Base-by-base conservation (phyloP, 2,113 vertebrate species). In the Nymphicus hollandicus region DNA sequence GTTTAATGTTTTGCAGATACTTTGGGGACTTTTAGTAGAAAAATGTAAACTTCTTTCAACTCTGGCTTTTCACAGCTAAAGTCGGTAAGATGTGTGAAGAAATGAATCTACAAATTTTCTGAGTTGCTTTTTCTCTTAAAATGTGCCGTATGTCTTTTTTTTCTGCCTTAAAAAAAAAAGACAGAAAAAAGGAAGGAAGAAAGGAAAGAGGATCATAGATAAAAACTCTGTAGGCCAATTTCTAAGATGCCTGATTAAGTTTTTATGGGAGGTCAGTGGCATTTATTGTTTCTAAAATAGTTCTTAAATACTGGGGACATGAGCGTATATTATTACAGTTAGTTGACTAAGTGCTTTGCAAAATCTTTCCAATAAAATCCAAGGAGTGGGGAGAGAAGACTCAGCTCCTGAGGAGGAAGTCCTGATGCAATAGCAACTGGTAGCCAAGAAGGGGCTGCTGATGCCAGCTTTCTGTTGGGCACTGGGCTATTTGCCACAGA, bases 41-140 rank as follows among this genome's bases (percentile, higher is more conserved):
- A 74, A 53, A 71, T 44, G 27, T 53, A 88, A 66, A 93, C 89
- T 92, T 86, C 23, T 82, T 81, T 92, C 58, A 93, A 23, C 78
- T 95, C 95, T 50, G 89, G 46, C 83, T 66, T 89, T 95, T 97
- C 93, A 78, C 86, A 94, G 76, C 85, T 96, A 17, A 96, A 95
- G 55, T 95, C 79, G 91, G 58, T 92, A 71, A 93, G 11, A 60
- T 86, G 17, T 74, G 41, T 95, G 91, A 65, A 93, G 88, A 89
- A 95, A 88, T 55, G 47, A 94, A 84, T 43, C 28, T 61, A 25
- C 24, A 52, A 81, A 71, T 87, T 96, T 92, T 94, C 90, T 49
- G 35, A 94, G 65, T 88, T 96, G 88, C 81, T 70, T 88, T 92
- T 93, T 86, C 56, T 78, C 86, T 95, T 95, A 73, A 86, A 88